phyloP scores from a whole-genome alignment of 2,113 vertebrate species.

The Calcarius ornatus region DNA sequence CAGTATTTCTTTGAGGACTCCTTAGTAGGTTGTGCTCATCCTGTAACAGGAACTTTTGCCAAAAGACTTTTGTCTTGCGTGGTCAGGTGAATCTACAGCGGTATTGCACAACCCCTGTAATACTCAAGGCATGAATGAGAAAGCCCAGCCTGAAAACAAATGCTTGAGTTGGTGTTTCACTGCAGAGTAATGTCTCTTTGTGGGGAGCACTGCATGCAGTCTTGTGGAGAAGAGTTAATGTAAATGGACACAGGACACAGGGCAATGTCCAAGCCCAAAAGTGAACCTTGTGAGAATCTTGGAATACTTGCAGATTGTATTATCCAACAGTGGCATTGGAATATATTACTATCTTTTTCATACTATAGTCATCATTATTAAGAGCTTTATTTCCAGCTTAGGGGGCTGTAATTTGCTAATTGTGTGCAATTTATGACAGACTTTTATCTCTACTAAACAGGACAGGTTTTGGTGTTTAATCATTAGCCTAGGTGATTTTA shows the following conservation, averaged over 20 bases:
- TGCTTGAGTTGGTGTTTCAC: not conserved
- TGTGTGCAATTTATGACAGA: rapidly evolving
- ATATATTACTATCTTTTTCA: not conserved
- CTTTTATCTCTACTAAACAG: not conserved
- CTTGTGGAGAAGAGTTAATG: not conserved
- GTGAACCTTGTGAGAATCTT: not conserved
- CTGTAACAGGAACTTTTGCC: not conserved
- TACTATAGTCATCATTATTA: not conserved
- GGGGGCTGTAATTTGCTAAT: not conserved
- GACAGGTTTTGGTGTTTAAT: not conserved
- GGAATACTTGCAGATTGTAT: not conserved
- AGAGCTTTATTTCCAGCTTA: not conserved
- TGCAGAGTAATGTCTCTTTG: not conserved
- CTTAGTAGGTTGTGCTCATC: not conserved
- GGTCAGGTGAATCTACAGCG: not conserved
- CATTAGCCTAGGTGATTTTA: not conserved
- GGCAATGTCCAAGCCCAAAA: not conserved
- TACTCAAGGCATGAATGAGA: not conserved
- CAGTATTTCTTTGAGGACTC: not conserved
- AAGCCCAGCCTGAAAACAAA: not conserved
- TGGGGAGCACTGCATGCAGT: not conserved
- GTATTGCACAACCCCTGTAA: not conserved
- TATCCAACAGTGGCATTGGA: not conserved
- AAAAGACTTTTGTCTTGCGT: not conserved
- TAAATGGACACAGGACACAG: not conserved